A percentile compares a stretch with the other conserved stretches of the same genome.
Evolutionary conservation across 2,888 invertebrate species (phyloP).

Genomic region (Eupithecia pulchellata): DNA sequence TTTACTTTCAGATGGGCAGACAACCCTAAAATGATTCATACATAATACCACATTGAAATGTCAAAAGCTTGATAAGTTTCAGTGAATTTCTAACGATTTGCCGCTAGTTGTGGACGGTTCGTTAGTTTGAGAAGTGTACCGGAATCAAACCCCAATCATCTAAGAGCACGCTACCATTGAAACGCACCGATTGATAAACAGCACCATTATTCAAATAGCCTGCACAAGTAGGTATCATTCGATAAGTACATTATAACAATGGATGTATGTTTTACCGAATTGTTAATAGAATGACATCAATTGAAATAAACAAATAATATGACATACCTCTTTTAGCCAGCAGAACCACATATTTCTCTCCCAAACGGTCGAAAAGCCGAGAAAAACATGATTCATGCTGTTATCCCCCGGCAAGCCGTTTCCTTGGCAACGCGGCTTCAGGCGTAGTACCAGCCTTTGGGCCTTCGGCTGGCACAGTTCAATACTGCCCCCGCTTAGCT

Average conservation of each 20-base stretch:
- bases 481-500: conserved; percentile 75
- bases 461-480: conserved; percentile 78
- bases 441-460: conserved; percentile 75
- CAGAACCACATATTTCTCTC: conserved; percentile 88
- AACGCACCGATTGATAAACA: conserved; percentile 44
- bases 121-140: conserved; percentile 82
- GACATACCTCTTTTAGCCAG: conserved; percentile 87
- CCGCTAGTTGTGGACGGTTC: conserved; percentile 68
- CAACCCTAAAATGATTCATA: conserved; percentile 63
- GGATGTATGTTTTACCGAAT: conserved; percentile 16
- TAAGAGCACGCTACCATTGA: conserved; percentile 50
- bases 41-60: conserved; percentile 69
- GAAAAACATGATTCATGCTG: conserved; percentile 83
- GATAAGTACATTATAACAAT: conserved; percentile 24
- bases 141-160: conserved; percentile 75
- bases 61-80: conserved; percentile 70
- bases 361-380: conserved; percentile 88
- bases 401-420: conserved; percentile 64
- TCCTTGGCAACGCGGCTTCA: conserved; percentile 74
- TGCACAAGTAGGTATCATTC: conserved; percentile 52
- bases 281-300: conserved; percentile 8
- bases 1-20: conserved; percentile 37
- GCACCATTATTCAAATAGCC: conserved; percentile 39
- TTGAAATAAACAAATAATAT: not conserved
- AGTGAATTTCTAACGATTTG: conserved; percentile 76